Evolutionary conservation across 2,888 invertebrate genomes (phyloP).

Genomic region (Drosophila siamana): DNA sequence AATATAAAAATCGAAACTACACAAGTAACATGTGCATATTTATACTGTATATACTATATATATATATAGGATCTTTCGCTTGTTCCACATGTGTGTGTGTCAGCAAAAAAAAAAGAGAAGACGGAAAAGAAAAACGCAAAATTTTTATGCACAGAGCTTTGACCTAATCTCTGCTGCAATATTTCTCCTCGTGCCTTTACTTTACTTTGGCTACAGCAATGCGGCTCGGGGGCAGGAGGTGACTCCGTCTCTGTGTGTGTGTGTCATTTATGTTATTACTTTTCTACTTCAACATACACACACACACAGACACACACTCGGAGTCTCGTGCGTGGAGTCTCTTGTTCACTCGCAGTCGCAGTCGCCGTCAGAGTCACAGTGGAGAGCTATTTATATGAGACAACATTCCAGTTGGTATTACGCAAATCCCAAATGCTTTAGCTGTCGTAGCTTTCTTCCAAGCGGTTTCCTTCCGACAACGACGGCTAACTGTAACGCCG

Average conservation of each 20-base stretch:
- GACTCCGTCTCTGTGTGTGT: constrained; percentile 25
- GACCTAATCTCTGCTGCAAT: constrained; percentile 81
- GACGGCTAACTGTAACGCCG: constrained; percentile 49
- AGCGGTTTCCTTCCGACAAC: constrained; percentile 74
- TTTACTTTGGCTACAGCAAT: constrained; percentile 54
- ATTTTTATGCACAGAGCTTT: constrained; percentile 79
- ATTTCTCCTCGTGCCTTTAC: constrained; percentile 73
- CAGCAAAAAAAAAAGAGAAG: constrained; percentile 68
- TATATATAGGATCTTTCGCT: constrained; percentile 4
- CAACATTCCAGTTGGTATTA: constrained; percentile 81
- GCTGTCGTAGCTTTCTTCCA: constrained; percentile 80
- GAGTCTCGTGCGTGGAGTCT: constrained; percentile 1
- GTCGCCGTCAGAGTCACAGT: constrained; percentile 34
- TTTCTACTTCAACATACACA: constrained; percentile 50
- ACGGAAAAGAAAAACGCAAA: constrained; percentile 51
- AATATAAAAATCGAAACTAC: constrained; percentile 27
- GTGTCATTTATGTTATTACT: constrained; percentile 71
- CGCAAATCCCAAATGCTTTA: constrained; percentile 81
- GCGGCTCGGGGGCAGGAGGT: constrained; percentile 23
- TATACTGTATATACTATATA: too few species aligned
- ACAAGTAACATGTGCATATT: too few species aligned
- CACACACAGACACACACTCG: constrained; percentile 23
- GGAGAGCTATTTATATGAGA: constrained; percentile 78
- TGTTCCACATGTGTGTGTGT: constrained; percentile 24
- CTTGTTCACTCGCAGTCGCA: constrained; percentile 31